Evolutionary conservation across 2,797 vertebrate species (phyloP).

Genomic region (Muraenolepis orangiensis): DNA sequence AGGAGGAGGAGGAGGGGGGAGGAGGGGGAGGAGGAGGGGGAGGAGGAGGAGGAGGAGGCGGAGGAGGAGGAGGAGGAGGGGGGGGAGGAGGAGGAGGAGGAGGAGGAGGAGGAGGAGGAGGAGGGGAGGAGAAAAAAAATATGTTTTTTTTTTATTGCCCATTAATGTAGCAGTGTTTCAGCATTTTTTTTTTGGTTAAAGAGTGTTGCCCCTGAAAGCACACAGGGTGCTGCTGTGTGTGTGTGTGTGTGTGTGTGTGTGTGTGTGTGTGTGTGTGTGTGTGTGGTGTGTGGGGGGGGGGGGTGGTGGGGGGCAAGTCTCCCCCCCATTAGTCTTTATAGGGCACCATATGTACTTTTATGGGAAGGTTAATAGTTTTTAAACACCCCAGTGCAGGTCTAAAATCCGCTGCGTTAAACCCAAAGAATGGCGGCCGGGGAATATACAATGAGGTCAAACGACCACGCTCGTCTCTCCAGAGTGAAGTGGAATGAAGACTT

Average conservation of each 20-base stretch:
- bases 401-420: conserved; percentile 68
- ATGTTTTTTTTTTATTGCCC: conserved; percentile 39
- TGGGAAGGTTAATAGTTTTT: conserved; percentile 74
- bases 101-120: too few species aligned
- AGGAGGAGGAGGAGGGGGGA: too few species aligned
- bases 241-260: too few species aligned
- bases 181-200: conserved; percentile 57
- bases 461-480: conserved; percentile 31
- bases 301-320: too few species aligned
- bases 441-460: conserved; percentile 34
- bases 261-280: too few species aligned
- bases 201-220: conserved; percentile 46
- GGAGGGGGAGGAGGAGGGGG: too few species aligned
- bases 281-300: too few species aligned
- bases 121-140: conserved; percentile 18
- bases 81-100: neutral
- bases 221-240: conserved; percentile 54
- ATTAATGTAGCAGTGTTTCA: conserved; percentile 68
- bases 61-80: too few species aligned
- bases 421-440: conserved; percentile 51
- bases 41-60: too few species aligned
- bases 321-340: conserved; percentile 74
- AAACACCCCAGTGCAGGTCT: conserved; percentile 61
- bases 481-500: conserved; percentile 11
- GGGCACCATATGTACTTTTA: conserved; percentile 76